Conservation (phyloP, 2,888 invertebrate genomes). For the Volucella bombylans region DNA sequence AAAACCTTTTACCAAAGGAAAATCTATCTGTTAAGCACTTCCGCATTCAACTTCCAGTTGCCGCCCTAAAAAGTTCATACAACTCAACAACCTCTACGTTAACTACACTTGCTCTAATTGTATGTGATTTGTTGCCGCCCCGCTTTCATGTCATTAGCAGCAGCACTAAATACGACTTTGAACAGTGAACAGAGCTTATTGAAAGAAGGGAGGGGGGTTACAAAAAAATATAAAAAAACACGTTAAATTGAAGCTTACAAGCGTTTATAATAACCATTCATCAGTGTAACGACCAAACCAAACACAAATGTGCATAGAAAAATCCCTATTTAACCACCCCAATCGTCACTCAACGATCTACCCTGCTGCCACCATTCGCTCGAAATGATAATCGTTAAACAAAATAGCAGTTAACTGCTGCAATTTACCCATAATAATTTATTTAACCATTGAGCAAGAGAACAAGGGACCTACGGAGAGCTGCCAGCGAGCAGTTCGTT, state of each 20-base stretch:
- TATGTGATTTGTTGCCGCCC: background rate
- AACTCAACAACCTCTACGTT: constrained; percentile 4
- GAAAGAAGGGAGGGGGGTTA: background rate
- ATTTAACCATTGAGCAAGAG: constrained; percentile 66
- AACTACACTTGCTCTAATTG: background rate
- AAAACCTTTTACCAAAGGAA: no score
- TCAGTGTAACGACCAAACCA: constrained; percentile 19
- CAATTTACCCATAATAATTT: constrained; percentile 70
- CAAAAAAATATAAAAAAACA: no score
- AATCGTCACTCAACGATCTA: no score
- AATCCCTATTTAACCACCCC: constrained; percentile 1
- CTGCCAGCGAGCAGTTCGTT: constrained; percentile 58
- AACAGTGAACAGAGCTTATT: background rate
- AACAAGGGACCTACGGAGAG: no score
- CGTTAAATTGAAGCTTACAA: constrained; percentile 6
- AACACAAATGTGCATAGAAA: constrained; percentile 27
- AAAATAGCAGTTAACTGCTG: constrained; percentile 66
- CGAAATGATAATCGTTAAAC: constrained; percentile 49
- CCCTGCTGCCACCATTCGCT: background rate
- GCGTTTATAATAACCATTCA: constrained; percentile 43
- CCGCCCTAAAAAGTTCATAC: constrained; percentile 7
- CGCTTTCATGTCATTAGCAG: background rate
- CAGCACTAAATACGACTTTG: background rate
- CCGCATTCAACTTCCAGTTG: no score
- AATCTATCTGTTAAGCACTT: no score